Conservation (phyloP, 1,140 invertebrate genomes). For the Phymastichus coffea region DNA sequence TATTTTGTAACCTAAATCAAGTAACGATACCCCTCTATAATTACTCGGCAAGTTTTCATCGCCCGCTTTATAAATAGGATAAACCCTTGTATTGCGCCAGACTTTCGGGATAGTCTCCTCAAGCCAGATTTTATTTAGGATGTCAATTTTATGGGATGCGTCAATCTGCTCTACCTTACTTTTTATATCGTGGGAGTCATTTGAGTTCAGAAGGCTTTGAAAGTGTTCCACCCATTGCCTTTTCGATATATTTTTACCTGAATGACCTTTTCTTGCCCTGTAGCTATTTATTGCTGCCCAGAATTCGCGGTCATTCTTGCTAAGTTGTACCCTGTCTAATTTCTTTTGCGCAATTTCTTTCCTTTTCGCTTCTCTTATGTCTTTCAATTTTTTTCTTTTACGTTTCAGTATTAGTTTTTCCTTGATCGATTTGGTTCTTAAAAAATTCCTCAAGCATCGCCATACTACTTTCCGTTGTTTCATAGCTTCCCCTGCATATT, state of each 20-base stretch:
- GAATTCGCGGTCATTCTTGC: too few relatives aligned
- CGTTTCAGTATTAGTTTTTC: too few relatives aligned
- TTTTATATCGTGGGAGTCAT: too few relatives aligned
- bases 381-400: too few relatives aligned
- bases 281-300: neutral
- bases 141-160: neutral
- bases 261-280: neutral
- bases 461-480: too few relatives aligned
- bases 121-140: constrained; percentile 13
- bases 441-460: too few relatives aligned
- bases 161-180: too few relatives aligned
- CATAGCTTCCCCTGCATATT: too few relatives aligned
- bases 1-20: constrained; percentile 27
- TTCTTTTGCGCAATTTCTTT: too few relatives aligned
- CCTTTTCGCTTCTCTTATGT: too few relatives aligned
- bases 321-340: too few relatives aligned
- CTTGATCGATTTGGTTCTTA: too few relatives aligned
- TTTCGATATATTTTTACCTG: constrained; percentile 1
- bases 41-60: constrained; percentile 11
- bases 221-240: constrained; percentile 26
- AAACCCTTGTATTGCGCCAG: constrained; percentile 13
- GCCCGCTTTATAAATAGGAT: constrained; percentile 24
- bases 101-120: neutral
- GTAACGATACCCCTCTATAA: constrained; percentile 27
- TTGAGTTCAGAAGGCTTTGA: constrained; percentile 15